Conservation (phyloP, 2,797 vertebrate genomes). For the Acridotheres tristis region DNA sequence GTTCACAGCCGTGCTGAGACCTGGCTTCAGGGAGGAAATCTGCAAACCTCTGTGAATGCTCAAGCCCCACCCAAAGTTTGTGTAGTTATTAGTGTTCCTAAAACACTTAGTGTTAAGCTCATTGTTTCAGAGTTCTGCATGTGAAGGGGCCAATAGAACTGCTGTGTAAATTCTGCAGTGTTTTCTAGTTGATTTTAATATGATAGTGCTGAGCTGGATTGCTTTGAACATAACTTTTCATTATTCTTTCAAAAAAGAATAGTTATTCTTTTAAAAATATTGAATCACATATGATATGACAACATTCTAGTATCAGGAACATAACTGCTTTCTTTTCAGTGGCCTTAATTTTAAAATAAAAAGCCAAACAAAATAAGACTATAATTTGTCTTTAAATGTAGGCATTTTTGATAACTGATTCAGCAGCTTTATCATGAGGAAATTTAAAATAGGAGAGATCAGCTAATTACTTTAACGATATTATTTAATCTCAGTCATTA, state of each 20-base stretch:
- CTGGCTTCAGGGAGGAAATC: neutral
- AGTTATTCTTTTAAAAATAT: neutral
- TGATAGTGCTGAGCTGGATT: neutral
- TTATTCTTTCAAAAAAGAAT: neutral
- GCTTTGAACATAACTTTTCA: neutral
- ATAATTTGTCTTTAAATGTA: neutral
- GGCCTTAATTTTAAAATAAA: neutral
- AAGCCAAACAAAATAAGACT: neutral
- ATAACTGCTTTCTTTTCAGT: neutral
- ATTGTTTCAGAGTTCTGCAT: neutral
- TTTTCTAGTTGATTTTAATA: neutral
- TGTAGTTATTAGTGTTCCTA: neutral
- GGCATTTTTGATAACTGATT: neutral
- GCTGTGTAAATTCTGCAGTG: neutral
- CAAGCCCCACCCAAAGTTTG: neutral
- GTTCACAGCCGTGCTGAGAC: neutral
- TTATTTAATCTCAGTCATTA: neutral
- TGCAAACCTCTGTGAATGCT: neutral
- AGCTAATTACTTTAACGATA: neutral
- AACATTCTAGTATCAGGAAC: neutral
- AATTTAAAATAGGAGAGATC: neutral
- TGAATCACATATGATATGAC: neutral
- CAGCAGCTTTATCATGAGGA: neutral
- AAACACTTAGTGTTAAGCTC: neutral
- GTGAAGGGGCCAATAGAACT: neutral